These are phyloP conservation scores for Bombyx huttoni DNA, from an alignment of 2,888 invertebrate species.

Conservation along the genomic window DNA sequence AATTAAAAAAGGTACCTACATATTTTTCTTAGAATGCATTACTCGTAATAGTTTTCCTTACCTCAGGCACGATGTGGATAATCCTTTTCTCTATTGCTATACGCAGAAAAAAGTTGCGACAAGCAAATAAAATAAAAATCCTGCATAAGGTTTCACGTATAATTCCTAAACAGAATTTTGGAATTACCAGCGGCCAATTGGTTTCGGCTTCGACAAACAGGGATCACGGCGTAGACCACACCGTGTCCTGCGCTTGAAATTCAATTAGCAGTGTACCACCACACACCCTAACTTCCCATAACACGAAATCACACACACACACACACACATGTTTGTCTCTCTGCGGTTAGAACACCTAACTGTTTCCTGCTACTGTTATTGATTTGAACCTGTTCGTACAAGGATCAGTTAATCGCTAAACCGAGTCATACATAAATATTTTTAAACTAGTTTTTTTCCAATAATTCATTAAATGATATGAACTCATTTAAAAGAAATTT, in stretches of 20 bases:
- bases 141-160: neutral
- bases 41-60: neutral
- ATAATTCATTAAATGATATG: too few relatives aligned
- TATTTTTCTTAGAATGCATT: neutral
- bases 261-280: slow-evolving; percentile 24
- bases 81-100: neutral
- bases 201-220: neutral
- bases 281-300: slow-evolving; percentile 8
- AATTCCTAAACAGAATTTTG: neutral
- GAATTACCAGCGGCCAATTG: neutral
- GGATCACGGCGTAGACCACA: slow-evolving; percentile 4
- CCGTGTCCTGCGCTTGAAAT: slow-evolving; percentile 13
- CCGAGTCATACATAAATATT: too few relatives aligned
- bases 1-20: neutral
- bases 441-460: too few relatives aligned
- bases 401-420: neutral
- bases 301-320: neutral
- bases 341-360: neutral
- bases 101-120: neutral
- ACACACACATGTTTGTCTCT: neutral
- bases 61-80: neutral
- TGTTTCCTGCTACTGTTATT: neutral
- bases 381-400: neutral
- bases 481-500: too few relatives aligned
- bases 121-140: neutral